Evolutionary conservation across 2,113 vertebrate genomes (phyloP).

Genomic region (Macaca fascicularis): T2T-MFA8v1.1 NC_088380.1:16026001-16026500

Average conservation of each 20-base stretch:
- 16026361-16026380: not conserved
- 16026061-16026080: constrained; percentile 24
- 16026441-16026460: not conserved
- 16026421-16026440: not conserved
- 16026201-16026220: constrained; percentile 29
- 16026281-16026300: not conserved
- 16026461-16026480: not conserved
- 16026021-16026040: not conserved
- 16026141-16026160: not conserved
- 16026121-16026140: not conserved
- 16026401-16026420: not conserved
- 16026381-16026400: not conserved
- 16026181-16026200: not conserved
- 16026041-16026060: not conserved
- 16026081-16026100: constrained; percentile 29
- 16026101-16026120: not conserved
- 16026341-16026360: not conserved
- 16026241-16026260: constrained; percentile 20
- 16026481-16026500: not conserved
- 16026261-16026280: not conserved
- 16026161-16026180: not conserved
- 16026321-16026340: not conserved
- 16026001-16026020: not conserved
- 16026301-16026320: not conserved
- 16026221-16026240: not conserved